phyloP scores from a whole-genome alignment of 2,888 invertebrate species.

The Lepidochitona cinerea region DNA sequence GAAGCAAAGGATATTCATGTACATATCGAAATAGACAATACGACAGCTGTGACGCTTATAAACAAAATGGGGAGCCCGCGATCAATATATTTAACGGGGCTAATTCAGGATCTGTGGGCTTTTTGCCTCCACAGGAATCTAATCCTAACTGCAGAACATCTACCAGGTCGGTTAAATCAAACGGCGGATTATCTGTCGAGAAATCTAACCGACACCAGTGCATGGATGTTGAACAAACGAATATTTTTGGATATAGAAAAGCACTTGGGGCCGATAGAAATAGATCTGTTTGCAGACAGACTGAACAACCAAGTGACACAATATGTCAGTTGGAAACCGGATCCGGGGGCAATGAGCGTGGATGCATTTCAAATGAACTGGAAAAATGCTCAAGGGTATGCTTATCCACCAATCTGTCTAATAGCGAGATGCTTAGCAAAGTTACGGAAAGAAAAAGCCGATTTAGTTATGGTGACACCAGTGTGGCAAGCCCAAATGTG shows the following conservation, averaged over 20 bases:
- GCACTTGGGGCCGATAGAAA: not conserved
- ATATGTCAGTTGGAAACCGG: conserved; percentile 14
- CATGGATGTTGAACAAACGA: conserved; percentile 28
- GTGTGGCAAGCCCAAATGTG: conserved; percentile 16
- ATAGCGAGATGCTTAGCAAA: conserved; percentile 4
- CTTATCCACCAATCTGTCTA: conserved; percentile 14
- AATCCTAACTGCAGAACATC: too few species aligned
- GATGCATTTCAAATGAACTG: conserved; percentile 14
- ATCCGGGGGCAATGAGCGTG: not conserved
- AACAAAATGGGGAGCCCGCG: too few species aligned
- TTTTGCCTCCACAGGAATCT: too few species aligned
- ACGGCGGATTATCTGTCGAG: conserved; percentile 30
- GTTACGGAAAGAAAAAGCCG: conserved; percentile 9
- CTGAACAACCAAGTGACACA: not conserved
- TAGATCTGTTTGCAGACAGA: conserved; percentile 10
- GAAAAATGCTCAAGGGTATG: not conserved
- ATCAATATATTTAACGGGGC: too few species aligned
- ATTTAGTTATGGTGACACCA: conserved; percentile 9
- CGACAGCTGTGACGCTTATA: too few species aligned
- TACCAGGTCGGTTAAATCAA: too few species aligned
- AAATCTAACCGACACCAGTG: conserved; percentile 26
- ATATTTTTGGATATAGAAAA: conserved; percentile 6
- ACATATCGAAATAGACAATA: too few species aligned
- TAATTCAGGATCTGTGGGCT: too few species aligned
- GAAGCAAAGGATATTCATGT: too few species aligned